Base-by-base conservation (phyloP, 2,113 vertebrate genomes). In the Limnothrissa miodon region DNA sequence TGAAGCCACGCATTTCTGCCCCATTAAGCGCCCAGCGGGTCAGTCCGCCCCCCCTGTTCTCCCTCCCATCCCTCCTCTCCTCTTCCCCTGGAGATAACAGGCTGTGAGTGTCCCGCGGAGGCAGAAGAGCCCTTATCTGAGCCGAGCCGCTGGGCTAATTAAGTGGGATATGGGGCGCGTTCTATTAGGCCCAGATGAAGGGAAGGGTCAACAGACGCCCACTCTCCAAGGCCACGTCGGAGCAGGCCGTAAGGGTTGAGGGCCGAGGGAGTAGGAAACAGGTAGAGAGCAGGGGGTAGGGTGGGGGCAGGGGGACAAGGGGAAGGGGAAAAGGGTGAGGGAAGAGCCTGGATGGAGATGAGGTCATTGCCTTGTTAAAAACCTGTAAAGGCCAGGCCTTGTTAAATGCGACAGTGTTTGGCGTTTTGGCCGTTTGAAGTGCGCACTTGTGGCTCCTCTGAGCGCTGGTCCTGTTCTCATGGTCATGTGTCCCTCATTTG, bases 161-260 rank as follows among this genome's bases (percentile, higher is more conserved):
- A 86, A 86, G 80, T 78, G 81, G 86, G 86, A 86, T 88, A 87
- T 86, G 80, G 87, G 79, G 79, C 53, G 66, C 80, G 62, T 87
- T 87, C 86, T 85, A 89, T 88, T 89, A 86, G 81, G n/a, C 81
- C 45, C 48, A 82, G 85, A 87, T 88, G 85, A 89, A 89, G 86
- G 83, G 84, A 85, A 83, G 84, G 74, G 87, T 82, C 81, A 87
- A 80, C 46, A 83, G 80, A 83, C 78, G 83, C 51, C 82, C 80
- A 74, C 80, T 56, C 51, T 56, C 51, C 21, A 23, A 56, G 51
- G 51, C 51, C 21, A 23, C 4, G 51, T 1, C 6, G 80, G 82
- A 84, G 80, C 85, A 62, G 42, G 85, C 80, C 82, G n/a, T 86
- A 79, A 85, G 86, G 85, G 53, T 21, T 23, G 8, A 23, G 53